These are phyloP conservation scores for Corapipo altera DNA, from an alignment of 2,113 vertebrate species.

Conservation along the genomic window DNA sequence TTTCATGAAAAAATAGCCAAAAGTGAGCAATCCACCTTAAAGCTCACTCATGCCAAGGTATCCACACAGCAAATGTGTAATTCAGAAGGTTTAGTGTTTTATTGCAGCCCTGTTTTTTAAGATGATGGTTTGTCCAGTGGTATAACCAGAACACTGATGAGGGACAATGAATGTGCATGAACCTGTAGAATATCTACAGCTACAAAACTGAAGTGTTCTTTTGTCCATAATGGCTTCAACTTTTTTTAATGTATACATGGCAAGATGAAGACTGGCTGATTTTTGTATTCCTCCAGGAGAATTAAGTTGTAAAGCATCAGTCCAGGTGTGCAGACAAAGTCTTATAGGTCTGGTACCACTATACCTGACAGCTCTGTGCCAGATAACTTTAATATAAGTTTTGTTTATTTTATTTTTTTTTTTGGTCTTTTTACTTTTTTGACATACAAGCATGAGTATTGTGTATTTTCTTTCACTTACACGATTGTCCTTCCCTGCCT, in stretches of 20 bases:
- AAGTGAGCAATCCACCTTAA: neutral
- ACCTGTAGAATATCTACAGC: neutral
- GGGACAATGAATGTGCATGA: neutral
- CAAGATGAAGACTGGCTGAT: neutral
- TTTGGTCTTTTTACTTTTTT: neutral
- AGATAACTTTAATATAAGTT: neutral
- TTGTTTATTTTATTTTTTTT: neutral
- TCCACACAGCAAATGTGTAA: neutral
- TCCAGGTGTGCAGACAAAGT: neutral
- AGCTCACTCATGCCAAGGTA: neutral
- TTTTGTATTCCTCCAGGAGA: neutral
- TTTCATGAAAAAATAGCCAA: neutral
- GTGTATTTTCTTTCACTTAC: too few species aligned
- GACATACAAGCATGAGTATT: too few species aligned
- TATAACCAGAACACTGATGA: neutral
- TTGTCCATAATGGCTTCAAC: neutral
- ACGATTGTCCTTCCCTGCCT: neutral
- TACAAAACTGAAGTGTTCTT: neutral
- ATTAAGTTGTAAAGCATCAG: neutral
- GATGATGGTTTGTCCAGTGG: neutral
- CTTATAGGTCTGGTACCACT: neutral
- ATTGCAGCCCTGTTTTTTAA: neutral
- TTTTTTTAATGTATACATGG: neutral
- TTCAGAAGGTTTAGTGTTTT: neutral
- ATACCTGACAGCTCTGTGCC: neutral